These are phyloP conservation scores for Acipenser oxyrinchus DNA, from an alignment of 2,797 vertebrate species.

Conservation along the genomic window DNA sequence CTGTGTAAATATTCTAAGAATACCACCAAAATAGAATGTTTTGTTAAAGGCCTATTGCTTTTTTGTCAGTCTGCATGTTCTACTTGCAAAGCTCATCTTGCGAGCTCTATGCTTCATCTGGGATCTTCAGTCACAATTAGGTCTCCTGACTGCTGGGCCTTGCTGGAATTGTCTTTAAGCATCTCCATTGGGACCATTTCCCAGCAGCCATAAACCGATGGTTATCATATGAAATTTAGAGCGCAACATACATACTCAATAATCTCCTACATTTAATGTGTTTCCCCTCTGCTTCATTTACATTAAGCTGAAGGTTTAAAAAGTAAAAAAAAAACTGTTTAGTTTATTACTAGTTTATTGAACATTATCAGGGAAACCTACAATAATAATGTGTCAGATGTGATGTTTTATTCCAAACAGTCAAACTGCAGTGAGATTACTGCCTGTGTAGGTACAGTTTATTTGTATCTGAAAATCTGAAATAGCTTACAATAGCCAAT, in stretches of 20 bases:
- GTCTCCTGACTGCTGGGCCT: neutral
- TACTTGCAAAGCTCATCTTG: neutral
- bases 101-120: neutral
- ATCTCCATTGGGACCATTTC: conserved; percentile 8
- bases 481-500: too few species aligned
- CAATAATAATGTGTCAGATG: neutral
- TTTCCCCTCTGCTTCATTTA: neutral
- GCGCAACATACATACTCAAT: neutral
- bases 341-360: neutral
- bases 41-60: neutral
- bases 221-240: neutral
- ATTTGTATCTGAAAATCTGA: too few species aligned
- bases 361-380: conserved; percentile 7
- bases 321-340: neutral
- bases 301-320: conserved; percentile 5
- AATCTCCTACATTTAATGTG: neutral
- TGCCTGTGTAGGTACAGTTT: too few species aligned
- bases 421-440: too few species aligned
- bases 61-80: neutral
- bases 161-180: neutral
- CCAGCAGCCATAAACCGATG: neutral
- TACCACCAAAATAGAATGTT: too few species aligned
- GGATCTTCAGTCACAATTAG: conserved; percentile 3
- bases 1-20: too few species aligned
- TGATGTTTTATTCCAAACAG: too few species aligned